These are phyloP conservation scores for Ceryle rudis DNA, from an alignment of 2,797 vertebrate species.

Conservation along the genomic window DNA sequence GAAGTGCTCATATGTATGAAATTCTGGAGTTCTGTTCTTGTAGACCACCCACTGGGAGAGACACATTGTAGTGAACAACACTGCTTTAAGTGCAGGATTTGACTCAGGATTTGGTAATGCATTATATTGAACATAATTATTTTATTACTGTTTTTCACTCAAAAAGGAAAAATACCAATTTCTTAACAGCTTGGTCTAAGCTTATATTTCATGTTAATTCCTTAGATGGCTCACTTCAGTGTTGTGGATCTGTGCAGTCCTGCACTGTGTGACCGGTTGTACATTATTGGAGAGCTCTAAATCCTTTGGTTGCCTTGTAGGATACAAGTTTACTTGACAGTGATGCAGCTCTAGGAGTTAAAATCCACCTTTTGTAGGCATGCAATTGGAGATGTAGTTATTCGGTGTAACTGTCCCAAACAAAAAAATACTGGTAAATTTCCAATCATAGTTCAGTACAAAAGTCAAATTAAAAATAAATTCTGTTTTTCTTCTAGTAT, in stretches of 20 bases:
- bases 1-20: not conserved
- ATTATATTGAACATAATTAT: not conserved
- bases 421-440: not conserved
- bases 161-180: not conserved
- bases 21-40: not conserved
- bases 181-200: not conserved
- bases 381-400: not conserved
- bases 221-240: not conserved
- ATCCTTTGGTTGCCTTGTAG: not conserved
- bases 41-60: not conserved
- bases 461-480: not conserved
- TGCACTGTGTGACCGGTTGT: not conserved
- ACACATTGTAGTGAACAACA: not conserved
- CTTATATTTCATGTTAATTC: not conserved
- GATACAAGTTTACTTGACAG: not conserved
- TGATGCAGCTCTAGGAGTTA: not conserved
- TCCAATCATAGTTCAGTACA: not conserved
- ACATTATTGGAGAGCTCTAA: not conserved
- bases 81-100: not conserved
- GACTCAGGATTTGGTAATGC: not conserved
- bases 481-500: not conserved
- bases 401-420: not conserved
- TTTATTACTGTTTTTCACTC: not conserved
- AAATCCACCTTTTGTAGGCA: not conserved
- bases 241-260: not conserved